Percentiles rank a stretch among this genome's conserved stretches.
phyloP scores from a whole-genome alignment of 2,888 invertebrate genomes.

The Fragum whitleyi region DNA sequence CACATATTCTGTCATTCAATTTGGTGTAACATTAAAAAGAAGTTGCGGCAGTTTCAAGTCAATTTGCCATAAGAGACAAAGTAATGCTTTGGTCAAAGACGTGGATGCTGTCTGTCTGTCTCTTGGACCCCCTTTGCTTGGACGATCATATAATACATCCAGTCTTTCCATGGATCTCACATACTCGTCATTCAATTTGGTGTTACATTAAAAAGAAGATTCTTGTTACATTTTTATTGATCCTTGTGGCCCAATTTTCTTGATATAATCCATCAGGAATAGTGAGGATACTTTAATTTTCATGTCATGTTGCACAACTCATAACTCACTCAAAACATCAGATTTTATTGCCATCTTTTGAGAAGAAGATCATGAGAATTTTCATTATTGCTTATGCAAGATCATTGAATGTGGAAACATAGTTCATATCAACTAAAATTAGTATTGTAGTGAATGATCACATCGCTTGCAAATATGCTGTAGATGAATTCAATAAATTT shows the following conservation, averaged over 20 bases:
- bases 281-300: conserved; percentile 15
- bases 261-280: conserved; percentile 1
- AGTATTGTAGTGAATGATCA: not conserved
- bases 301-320: conserved; percentile 10
- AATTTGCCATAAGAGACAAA: too few relatives aligned
- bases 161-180: too few relatives aligned
- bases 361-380: not conserved
- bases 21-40: not conserved
- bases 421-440: not conserved
- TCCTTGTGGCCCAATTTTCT: conserved; percentile 2
- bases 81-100: too few relatives aligned
- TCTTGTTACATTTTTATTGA: conserved; percentile 9
- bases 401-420: too few relatives aligned
- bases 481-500: too few relatives aligned
- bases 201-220: not conserved
- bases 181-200: too few relatives aligned
- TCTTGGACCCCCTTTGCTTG: too few relatives aligned
- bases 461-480: not conserved
- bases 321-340: conserved; percentile 13
- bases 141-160: too few relatives aligned
- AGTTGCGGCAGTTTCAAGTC: too few relatives aligned
- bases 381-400: too few relatives aligned
- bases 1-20: not conserved
- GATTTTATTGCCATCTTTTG: not conserved
- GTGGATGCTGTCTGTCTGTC: too few relatives aligned